These are phyloP conservation scores for Netelia fuscicornis DNA, from an alignment of 2,888 invertebrate genomes.

Conservation along the genomic window DNA sequence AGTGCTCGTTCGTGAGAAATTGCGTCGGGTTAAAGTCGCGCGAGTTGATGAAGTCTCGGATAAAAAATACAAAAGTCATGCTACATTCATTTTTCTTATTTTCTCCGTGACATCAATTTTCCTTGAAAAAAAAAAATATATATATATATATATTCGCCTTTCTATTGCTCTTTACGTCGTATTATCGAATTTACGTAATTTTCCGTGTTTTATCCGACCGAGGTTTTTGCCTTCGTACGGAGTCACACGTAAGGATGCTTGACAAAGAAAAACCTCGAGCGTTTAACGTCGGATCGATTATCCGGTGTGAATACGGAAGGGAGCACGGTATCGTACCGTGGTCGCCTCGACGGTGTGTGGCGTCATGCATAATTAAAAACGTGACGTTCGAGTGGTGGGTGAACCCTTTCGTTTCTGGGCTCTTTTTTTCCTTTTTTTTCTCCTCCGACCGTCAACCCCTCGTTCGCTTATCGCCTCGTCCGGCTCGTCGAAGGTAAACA, in stretches of 20 bases:
- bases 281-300: slow-evolving; percentile 55
- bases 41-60: not conserved
- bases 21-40: not conserved
- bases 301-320: slow-evolving; percentile 71
- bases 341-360: slow-evolving; percentile 30
- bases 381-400: slow-evolving; percentile 77
- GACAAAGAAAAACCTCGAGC: slow-evolving; percentile 27
- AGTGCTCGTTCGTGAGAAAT: not conserved
- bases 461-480: slow-evolving; percentile 79
- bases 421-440: slow-evolving; percentile 58
- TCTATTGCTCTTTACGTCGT: too few relatives aligned
- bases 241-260: slow-evolving; percentile 21
- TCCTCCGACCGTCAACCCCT: slow-evolving; percentile 68
- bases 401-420: slow-evolving; percentile 69
- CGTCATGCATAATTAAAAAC: slow-evolving; percentile 77
- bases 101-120: not conserved
- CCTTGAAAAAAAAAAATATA: not conserved
- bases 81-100: slow-evolving; percentile 4
- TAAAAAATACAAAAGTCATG: not conserved
- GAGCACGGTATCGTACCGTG: slow-evolving; percentile 50
- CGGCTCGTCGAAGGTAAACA: slow-evolving; percentile 81
- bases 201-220: not conserved
- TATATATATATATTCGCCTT: too few relatives aligned
- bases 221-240: not conserved
- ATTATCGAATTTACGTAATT: not conserved